Base-by-base conservation (phyloP, 2,113 vertebrate genomes). In the Phalacrocorax brasilianus region DNA sequence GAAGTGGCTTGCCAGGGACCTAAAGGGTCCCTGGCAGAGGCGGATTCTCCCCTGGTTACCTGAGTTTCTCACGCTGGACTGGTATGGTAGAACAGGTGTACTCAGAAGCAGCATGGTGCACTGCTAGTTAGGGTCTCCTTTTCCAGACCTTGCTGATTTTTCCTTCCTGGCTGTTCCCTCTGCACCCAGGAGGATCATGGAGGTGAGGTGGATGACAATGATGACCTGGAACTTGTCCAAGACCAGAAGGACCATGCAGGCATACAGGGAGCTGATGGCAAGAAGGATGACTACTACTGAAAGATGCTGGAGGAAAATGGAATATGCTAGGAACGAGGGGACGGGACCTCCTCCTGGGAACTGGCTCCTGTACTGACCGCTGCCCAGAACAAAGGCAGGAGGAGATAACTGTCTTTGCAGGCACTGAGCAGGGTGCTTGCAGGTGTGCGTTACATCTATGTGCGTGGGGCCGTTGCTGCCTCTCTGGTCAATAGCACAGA, bases 131-230 rank as follows among this genome's bases (percentile, higher is more conserved):
- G 35, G 17, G 7, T 45, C 19, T 74, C 38, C 33, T 58, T 55
- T n/a, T 4, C 22, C 56, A 77, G 13, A 2, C 55, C 27, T 77
- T 15, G 33, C 52, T 96, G 47, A 97, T 23, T 58, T 68, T 52
- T 8, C 13, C 32, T 47, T 61, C 23, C 78, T 77, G 86, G 35
- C 72, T 92, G 52, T 92, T 89, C 40, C 58, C 20, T 79, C 26
- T 84, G 55, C 33, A 35, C 26, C 20, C 59, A 97, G 97, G 97
- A 98, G 86, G 97, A 98, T 52, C 96, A 70, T 5, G 97, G 96
- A 73, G 98, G 96, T 21, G 98, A 98, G 65, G 76, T 88, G 80
- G 96, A 97, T 28, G 95, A 98, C 78, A 75, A 72, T 2, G 95
- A 95, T 17, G 95, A 97, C 58, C 68, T 97, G 79, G 96, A 96